Percentiles rank a stretch among this genome's conserved stretches.
Evolutionary conservation across 2,888 invertebrate species (phyloP).

Genomic region (Torymus tubicola): DNA sequence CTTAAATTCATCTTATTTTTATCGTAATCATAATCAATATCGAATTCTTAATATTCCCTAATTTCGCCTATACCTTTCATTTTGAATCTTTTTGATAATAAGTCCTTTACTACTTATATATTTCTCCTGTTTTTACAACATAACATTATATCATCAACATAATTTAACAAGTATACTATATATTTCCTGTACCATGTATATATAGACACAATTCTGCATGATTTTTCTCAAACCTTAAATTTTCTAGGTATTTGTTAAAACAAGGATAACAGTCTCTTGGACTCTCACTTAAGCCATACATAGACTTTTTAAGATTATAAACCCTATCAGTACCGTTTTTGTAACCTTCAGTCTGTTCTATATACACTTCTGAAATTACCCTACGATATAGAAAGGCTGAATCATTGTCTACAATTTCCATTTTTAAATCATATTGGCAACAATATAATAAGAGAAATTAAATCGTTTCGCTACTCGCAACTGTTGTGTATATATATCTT

Average conservation of each 20-base stretch:
- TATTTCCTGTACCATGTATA: no score
- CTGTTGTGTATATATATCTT: no score
- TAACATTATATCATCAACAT: not conserved
- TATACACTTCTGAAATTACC: not conserved
- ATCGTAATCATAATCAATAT: no score
- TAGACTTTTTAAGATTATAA: not conserved
- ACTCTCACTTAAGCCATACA: not conserved
- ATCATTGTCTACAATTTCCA: not conserved
- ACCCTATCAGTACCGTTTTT: not conserved
- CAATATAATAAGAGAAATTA: slow-evolving; percentile 9
- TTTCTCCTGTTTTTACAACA: not conserved
- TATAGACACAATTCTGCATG: no score
- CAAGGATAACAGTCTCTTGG: not conserved
- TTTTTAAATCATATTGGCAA: not conserved
- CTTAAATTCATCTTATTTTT: no score
- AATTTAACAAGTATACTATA: not conserved
- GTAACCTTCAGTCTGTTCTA: not conserved
- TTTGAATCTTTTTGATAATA: not conserved
- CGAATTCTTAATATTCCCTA: no score
- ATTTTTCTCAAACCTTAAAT: no score
- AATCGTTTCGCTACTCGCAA: no score
- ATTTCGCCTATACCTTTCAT: no score
- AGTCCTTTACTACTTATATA: not conserved
- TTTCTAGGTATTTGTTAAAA: no score
- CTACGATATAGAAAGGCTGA: not conserved